Percentiles rank a stretch among this genome's conserved stretches.
Conservation (phyloP, 2,888 invertebrate species). For the Drosophila putrida region DNA sequence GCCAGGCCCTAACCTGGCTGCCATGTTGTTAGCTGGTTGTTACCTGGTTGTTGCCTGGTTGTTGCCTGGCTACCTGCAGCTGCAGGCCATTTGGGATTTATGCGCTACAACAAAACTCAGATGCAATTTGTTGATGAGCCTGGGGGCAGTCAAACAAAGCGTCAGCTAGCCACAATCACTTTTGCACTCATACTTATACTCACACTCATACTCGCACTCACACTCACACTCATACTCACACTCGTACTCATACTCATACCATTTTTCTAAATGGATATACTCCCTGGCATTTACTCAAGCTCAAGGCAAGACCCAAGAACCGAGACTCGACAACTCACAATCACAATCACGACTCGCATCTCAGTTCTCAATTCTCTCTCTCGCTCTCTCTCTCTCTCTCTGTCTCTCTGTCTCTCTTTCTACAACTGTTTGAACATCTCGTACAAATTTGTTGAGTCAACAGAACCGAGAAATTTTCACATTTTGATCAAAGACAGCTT, state of each 20-base stretch:
- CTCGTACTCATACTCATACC: background rate
- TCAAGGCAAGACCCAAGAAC: constrained; percentile 20
- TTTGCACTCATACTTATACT: constrained; percentile 5
- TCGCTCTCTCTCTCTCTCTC: background rate
- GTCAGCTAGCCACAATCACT: constrained; percentile 32
- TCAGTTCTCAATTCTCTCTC: constrained; percentile 4
- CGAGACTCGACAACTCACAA: background rate
- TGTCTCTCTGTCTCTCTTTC: constrained; percentile 3
- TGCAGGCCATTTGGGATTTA: constrained; percentile 55
- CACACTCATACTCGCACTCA: background rate
- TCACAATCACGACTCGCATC: constrained; percentile 11
- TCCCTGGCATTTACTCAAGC: constrained; percentile 16
- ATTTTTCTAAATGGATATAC: background rate
- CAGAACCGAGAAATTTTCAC: constrained; percentile 31
- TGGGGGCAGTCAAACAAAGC: constrained; percentile 38
- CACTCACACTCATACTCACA: constrained; percentile 2
- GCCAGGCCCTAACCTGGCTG: background rate
- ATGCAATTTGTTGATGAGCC: constrained; percentile 63
- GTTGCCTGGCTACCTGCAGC: constrained; percentile 36
- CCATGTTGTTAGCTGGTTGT: background rate
- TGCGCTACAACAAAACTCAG: constrained; percentile 38
- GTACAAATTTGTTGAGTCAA: constrained; percentile 42
- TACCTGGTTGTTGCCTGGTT: constrained; percentile 10
- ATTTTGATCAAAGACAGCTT: constrained; percentile 58
- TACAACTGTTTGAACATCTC: constrained; percentile 42